A percentile compares a stretch with the other conserved stretches of the same genome.
Evolutionary conservation across 2,888 invertebrate species (phyloP).

Genomic region (Neoaliturus tenellus): DNA sequence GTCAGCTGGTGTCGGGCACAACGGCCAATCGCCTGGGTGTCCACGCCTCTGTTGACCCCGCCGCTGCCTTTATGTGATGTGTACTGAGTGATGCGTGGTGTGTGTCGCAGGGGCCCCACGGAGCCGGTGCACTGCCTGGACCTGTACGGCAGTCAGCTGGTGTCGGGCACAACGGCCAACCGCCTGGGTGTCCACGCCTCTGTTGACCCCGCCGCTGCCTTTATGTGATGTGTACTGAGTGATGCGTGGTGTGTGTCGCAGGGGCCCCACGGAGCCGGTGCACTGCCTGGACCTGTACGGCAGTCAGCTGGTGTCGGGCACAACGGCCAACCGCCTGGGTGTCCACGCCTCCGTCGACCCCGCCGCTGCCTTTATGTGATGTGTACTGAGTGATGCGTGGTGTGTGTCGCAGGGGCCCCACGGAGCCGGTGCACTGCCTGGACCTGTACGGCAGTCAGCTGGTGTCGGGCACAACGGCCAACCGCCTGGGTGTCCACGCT

Average conservation of each 20-base stretch:
- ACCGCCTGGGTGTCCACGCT: conserved; percentile 92
- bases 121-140: conserved; percentile 95
- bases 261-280: conserved; percentile 94
- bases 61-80: conserved; percentile 78
- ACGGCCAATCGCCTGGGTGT: conserved; percentile 95
- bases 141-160: conserved; percentile 86
- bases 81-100: neutral
- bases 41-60: conserved; percentile 80
- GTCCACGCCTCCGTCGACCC: conserved; percentile 85
- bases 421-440: conserved; percentile 95
- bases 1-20: conserved; percentile 92
- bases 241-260: conserved; percentile 69
- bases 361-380: conserved; percentile 82
- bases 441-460: conserved; percentile 87
- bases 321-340: conserved; percentile 94
- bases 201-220: conserved; percentile 82
- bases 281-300: conserved; percentile 90
- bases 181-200: conserved; percentile 91
- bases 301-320: conserved; percentile 91
- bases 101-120: conserved; percentile 83
- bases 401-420: conserved; percentile 81
- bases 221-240: conserved; percentile 69
- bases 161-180: conserved; percentile 95
- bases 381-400: neutral
- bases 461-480: conserved; percentile 94